Evolutionary conservation across 2,888 invertebrate genomes (phyloP).

Genomic region (Limnephilus rhombicus): DNA sequence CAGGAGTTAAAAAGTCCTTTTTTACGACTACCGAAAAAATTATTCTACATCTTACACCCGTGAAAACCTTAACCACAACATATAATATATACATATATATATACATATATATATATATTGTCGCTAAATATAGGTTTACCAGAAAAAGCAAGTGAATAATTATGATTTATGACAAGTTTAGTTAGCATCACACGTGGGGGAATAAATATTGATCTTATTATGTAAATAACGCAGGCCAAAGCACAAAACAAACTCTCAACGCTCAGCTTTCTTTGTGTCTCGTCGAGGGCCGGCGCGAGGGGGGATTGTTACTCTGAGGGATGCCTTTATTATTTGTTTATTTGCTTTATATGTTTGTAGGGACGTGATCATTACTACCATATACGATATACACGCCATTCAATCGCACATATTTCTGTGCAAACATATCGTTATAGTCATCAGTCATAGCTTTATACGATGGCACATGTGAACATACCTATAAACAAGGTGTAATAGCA

Average conservation of each 20-base stretch:
- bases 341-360: not conserved
- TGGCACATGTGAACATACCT: too few species aligned
- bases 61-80: too few species aligned
- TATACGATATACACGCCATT: not conserved
- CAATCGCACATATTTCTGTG: not conserved
- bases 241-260: constrained; percentile 16
- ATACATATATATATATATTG: not conserved
- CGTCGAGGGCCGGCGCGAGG: not conserved
- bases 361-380: not conserved
- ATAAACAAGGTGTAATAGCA: too few species aligned
- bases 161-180: constrained; percentile 5
- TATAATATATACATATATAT: too few species aligned
- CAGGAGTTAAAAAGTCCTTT: too few species aligned
- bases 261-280: not conserved
- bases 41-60: too few species aligned
- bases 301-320: not conserved
- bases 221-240: not conserved
- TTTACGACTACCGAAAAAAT: too few species aligned
- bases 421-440: not conserved
- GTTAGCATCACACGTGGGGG: not conserved
- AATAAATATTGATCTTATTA: constrained; percentile 1
- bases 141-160: not conserved
- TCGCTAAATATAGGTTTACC: not conserved
- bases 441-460: not conserved
- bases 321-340: not conserved